Percentiles rank a stretch among this genome's conserved stretches.
Conservation (phyloP, 2,113 vertebrate genomes). For the Rafetus swinhoei region DNA sequence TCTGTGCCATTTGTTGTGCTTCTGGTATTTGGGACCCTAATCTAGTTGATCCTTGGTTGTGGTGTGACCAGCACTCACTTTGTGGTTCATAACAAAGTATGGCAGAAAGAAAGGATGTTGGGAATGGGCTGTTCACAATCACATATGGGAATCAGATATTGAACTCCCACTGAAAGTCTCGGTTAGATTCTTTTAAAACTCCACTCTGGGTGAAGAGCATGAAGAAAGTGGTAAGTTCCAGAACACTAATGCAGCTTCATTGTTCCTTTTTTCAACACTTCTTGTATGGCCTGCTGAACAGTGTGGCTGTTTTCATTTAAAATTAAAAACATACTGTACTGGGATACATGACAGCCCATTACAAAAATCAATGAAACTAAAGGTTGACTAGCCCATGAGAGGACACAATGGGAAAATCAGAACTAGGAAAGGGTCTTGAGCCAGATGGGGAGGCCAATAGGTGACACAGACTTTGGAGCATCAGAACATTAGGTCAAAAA, state of each 20-base stretch:
- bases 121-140: conserved; percentile 49
- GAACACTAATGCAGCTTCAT: background rate
- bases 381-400: background rate
- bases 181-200: background rate
- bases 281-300: conserved; percentile 5
- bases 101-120: conserved; percentile 69
- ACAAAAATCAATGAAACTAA: conserved; percentile 1
- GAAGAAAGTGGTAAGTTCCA: background rate
- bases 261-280: conserved; percentile 15
- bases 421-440: background rate
- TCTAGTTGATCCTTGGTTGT: conserved; percentile 51
- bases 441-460: background rate
- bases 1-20: conserved; percentile 51
- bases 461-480: background rate
- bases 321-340: background rate
- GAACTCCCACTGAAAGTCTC: background rate
- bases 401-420: background rate
- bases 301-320: background rate
- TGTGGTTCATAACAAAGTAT: conserved; percentile 57
- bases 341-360: background rate
- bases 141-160: background rate
- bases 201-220: background rate
- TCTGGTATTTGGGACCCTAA: conserved; percentile 62
- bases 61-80: conserved; percentile 68
- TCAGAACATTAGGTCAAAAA: background rate